These are phyloP conservation scores for Parnassius apollo DNA, from an alignment of 2,888 invertebrate genomes.

Conservation along the genomic window DNA sequence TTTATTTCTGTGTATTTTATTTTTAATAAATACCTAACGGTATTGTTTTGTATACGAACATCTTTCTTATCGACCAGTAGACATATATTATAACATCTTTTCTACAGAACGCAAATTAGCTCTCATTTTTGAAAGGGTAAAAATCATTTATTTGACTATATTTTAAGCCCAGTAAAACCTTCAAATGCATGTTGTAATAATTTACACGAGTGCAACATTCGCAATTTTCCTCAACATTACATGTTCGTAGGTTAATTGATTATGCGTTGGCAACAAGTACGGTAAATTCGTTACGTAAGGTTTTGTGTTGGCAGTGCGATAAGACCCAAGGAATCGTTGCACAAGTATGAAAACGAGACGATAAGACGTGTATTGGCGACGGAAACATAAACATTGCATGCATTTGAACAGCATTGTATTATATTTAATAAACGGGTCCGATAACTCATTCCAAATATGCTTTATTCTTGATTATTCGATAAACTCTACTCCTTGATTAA, in stretches of 20 bases:
- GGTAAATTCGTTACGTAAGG: conserved; percentile 39
- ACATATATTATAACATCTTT: too few relatives aligned
- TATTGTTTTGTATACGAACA: too few relatives aligned
- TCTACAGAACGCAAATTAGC: too few relatives aligned
- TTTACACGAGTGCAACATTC: background rate
- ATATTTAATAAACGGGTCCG: conserved; percentile 16
- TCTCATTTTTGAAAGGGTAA: too few relatives aligned
- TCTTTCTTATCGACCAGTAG: too few relatives aligned
- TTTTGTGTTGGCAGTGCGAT: conserved; percentile 38
- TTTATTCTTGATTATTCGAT: too few relatives aligned
- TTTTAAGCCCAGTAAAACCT: too few relatives aligned
- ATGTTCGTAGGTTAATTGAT: conserved; percentile 18
- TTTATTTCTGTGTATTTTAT: too few relatives aligned
- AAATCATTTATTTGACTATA: too few relatives aligned
- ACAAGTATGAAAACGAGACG: conserved; percentile 41
- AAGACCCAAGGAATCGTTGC: conserved; percentile 36
- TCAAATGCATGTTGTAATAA: background rate
- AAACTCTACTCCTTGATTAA: too few relatives aligned
- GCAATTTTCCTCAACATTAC: conserved; percentile 13
- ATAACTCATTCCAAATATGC: background rate
- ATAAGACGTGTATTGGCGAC: conserved; percentile 36
- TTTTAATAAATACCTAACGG: too few relatives aligned
- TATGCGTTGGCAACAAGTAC: conserved; percentile 29
- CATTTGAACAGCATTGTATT: conserved; percentile 20
- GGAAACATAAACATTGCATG: conserved; percentile 30